Evolutionary conservation across 1,140 invertebrate genomes (phyloP).

Genomic region (Meloidogyne hapla): DNA sequence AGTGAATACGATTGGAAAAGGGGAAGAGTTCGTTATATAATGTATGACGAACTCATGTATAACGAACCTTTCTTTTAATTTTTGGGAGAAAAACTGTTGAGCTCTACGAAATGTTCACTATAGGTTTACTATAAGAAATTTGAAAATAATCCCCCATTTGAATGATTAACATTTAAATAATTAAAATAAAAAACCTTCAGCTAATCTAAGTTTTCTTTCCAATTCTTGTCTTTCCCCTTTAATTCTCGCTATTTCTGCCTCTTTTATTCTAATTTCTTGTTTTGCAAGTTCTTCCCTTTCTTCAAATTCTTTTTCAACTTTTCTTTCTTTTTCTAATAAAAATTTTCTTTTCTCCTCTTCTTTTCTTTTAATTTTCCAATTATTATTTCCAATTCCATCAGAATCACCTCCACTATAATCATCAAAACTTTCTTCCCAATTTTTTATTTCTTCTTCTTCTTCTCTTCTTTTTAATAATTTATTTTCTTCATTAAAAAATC

Average conservation of each 20-base stretch:
- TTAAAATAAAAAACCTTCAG: conserved; percentile 18
- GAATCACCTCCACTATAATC: not conserved
- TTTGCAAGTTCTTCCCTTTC: not conserved
- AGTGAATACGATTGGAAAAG: no score
- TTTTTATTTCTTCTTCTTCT: not conserved
- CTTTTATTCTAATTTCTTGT: not conserved
- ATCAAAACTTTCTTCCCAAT: not conserved
- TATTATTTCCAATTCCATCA: not conserved
- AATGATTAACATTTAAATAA: not conserved
- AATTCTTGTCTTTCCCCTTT: not conserved
- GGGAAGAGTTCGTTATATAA: no score
- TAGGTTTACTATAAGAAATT: no score
- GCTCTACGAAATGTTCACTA: no score
- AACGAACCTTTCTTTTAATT: no score
- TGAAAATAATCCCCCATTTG: not conserved
- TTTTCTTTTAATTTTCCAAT: not conserved
- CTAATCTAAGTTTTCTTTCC: conserved; percentile 7
- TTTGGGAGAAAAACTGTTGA: no score
- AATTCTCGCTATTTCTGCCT: not conserved
- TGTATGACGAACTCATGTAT: no score
- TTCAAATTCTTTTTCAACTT: not conserved
- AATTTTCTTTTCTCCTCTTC: not conserved
- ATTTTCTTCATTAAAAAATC: conserved; percentile 3
- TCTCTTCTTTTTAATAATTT: no score
- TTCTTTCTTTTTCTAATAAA: not conserved